These are phyloP conservation scores for Poecilus cupreus DNA, from an alignment of 2,888 invertebrate species.

Conservation along the genomic window DNA sequence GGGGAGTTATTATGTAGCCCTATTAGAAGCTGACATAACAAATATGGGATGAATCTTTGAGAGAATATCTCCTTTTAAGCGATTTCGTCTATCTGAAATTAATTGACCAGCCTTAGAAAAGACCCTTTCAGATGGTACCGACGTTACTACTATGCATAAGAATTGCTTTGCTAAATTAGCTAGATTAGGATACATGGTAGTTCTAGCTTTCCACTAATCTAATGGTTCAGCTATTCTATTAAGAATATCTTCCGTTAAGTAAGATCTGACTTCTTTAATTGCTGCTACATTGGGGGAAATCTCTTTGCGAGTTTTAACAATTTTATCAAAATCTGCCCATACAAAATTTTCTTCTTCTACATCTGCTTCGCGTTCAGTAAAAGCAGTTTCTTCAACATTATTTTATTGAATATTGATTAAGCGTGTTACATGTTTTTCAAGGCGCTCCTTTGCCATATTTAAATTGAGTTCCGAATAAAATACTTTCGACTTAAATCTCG, in stretches of 20 bases:
- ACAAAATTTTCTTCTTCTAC: background rate
- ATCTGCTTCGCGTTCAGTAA: background rate
- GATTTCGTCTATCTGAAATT: background rate
- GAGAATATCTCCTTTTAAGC: slow-evolving; percentile 59
- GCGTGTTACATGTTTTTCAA: background rate
- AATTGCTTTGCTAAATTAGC: no score
- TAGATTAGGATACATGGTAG: no score
- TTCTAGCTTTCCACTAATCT: no score
- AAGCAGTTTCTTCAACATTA: background rate
- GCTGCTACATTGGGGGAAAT: no score
- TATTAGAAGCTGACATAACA: no score
- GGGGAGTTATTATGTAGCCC: no score
- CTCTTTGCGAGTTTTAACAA: background rate
- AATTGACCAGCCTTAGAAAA: background rate
- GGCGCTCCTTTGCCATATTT: background rate
- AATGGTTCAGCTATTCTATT: no score
- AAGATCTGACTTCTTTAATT: no score
- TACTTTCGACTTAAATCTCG: background rate
- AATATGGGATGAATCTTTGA: no score
- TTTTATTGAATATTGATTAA: background rate
- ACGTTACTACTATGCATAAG: no score
- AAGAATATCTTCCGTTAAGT: no score
- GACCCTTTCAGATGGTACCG: background rate
- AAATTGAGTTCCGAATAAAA: background rate
- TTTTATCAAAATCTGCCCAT: background rate